Evolutionary conservation across 2,888 invertebrate species (phyloP), one percentile per base, ranked within the genome.

Genomic region (Cerceris rybyensis): DNA sequence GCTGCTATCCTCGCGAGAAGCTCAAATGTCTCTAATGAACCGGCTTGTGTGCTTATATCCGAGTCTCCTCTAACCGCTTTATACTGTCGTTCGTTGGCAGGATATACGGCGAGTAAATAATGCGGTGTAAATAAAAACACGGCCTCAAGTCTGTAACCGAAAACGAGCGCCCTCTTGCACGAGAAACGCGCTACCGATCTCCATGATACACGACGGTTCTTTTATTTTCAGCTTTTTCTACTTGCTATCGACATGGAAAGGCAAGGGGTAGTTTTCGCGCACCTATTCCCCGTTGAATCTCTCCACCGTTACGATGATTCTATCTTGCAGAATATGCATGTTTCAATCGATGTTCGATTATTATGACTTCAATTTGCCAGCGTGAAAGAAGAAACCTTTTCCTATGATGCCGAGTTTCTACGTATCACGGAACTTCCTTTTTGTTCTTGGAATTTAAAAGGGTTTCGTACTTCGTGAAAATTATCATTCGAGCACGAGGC

Each of bases 11-110:
- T 88, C 87, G 86, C 87, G 88, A 89, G 88, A 88, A 89, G 90
- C 90, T 91, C 90, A 89, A 91, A 92, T 92, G 91, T 92, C 92
- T 92, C 92, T 92, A 92, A 92, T 92, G 92, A 92, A 92, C 92
- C 90, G 88, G 88, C 90, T 92, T 92, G 92, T 92, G 91, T 92
- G 90, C 91, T 91, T 92, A 91, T 91, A 91, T 91, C 89, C 88
- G 89, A 86, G 89, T 87, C 88, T 88, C 86, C 86, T 82, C 88
- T 90, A 88, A 91, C 91, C 90, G 88, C 88, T 90, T 88, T 88
- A 88, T 90, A 82, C 83, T 72, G 81, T 69, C 81, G 76, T 86
- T 85, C 85, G 85, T 84, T 85, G 86, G 76, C 75, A 60, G 81
- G 77, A 86, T 85, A 81, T 78, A 86, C 86, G 81, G 82, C 86